Evolutionary conservation across 2,113 vertebrate genomes (phyloP).

Genomic region (Isichthys henryi): DNA sequence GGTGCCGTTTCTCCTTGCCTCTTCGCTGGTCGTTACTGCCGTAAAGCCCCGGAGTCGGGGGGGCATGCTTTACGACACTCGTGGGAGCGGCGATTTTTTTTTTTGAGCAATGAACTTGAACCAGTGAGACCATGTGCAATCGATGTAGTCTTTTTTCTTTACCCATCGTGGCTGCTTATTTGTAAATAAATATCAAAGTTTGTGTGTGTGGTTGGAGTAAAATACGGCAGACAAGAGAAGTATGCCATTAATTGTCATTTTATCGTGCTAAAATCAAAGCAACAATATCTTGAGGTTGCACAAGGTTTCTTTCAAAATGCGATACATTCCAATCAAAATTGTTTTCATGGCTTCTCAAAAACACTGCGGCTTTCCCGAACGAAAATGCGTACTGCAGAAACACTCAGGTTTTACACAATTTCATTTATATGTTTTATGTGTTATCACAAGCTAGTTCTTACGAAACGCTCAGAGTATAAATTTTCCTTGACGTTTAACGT

Average conservation of each 20-base stretch:
- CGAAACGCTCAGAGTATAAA: background rate
- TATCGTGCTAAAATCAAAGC: background rate
- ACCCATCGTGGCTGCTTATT: background rate
- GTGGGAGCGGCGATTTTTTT: background rate
- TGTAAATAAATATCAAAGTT: background rate
- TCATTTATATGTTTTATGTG: background rate
- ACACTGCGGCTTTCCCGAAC: background rate
- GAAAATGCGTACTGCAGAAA: background rate
- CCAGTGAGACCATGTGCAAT: background rate
- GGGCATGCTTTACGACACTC: slow-evolving; percentile 37
- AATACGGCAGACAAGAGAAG: background rate
- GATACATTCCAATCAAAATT: background rate
- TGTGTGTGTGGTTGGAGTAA: background rate
- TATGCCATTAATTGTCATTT: background rate
- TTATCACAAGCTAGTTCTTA: background rate
- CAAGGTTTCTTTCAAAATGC: background rate
- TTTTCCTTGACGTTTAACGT: background rate
- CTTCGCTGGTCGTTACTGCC: slow-evolving; percentile 36
- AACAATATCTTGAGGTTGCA: background rate
- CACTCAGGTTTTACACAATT: background rate
- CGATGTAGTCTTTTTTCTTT: background rate
- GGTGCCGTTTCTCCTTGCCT: slow-evolving; percentile 37
- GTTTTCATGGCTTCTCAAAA: background rate
- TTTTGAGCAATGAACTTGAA: background rate
- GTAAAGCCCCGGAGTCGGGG: slow-evolving; percentile 24